phyloP scores from a whole-genome alignment of 53 echinoderm and acorn worm genomes.

The Antedon mediterranea region DNA sequence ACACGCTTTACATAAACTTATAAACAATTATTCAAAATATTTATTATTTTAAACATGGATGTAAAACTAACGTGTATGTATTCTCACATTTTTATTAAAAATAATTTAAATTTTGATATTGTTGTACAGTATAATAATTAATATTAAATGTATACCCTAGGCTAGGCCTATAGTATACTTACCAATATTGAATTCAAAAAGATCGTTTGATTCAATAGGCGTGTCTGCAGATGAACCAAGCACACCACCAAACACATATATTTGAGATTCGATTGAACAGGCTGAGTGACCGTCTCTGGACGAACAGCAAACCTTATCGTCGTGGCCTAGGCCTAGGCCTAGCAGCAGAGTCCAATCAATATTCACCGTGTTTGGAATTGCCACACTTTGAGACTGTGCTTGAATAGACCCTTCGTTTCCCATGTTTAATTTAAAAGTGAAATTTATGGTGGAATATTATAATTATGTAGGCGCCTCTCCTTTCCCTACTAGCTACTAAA shows the following conservation, averaged over 20 bases:
- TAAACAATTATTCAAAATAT: too few species aligned
- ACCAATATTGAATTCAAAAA: neutral
- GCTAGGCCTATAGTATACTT: neutral
- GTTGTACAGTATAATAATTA: too few species aligned
- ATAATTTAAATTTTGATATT: too few species aligned
- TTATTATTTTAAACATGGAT: too few species aligned
- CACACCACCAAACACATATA: conserved; percentile 4
- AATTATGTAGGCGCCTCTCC: too few species aligned
- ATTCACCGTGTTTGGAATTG: neutral
- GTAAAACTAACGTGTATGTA: too few species aligned
- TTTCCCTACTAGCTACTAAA: neutral
- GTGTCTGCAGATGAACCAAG: neutral
- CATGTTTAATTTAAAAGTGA: conserved; percentile 3
- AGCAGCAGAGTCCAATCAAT: neutral
- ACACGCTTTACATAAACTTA: too few species aligned
- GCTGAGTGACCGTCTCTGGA: conserved; percentile 7
- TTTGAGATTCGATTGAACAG: neutral
- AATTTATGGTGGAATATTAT: too few species aligned
- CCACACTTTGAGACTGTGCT: neutral
- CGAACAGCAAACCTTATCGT: neutral
- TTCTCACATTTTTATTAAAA: too few species aligned
- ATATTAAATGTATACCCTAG: too few species aligned
- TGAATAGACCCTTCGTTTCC: conserved; percentile 3
- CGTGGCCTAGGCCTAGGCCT: neutral
- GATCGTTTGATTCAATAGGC: conserved; percentile 4